Conservation (phyloP, 2,888 invertebrate species). For the Diploptera punctata region DNA sequence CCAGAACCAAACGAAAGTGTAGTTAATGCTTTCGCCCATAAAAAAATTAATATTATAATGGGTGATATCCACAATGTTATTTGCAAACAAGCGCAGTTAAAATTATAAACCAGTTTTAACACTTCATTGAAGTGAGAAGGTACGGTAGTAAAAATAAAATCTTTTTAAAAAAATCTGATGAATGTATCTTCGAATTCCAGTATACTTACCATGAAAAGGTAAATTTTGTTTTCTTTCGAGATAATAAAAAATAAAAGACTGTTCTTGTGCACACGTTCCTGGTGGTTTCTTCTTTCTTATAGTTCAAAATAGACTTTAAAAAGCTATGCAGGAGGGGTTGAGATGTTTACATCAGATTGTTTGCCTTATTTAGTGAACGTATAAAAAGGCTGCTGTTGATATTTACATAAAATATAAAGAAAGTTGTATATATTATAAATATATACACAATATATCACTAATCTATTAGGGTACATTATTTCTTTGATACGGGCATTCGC, state of each 20-base stretch:
- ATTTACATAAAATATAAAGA: slow-evolving; percentile 36
- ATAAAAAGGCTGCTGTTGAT: slow-evolving; percentile 41
- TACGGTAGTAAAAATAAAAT: not conserved
- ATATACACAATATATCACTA: slow-evolving; percentile 31
- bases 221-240: not conserved
- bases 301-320: slow-evolving; percentile 19
- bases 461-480: slow-evolving; percentile 29
- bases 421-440: slow-evolving; percentile 37
- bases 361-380: slow-evolving; percentile 42
- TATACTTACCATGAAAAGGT: not conserved
- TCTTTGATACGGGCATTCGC: slow-evolving; percentile 37
- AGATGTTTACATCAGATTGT: slow-evolving; percentile 38
- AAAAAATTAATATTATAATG: not conserved
- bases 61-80: no score
- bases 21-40: not conserved
- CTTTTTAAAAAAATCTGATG: not conserved
- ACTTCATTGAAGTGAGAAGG: not conserved
- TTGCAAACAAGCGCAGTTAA: no score
- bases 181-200: not conserved
- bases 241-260: slow-evolving; percentile 12
- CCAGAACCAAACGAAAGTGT: not conserved
- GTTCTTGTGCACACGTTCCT: not conserved
- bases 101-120: no score
- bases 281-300: slow-evolving; percentile 30
- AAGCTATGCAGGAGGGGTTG: slow-evolving; percentile 27